Conservation (phyloP, 2,888 invertebrate species). For the Spodoptera littoralis region DNA sequence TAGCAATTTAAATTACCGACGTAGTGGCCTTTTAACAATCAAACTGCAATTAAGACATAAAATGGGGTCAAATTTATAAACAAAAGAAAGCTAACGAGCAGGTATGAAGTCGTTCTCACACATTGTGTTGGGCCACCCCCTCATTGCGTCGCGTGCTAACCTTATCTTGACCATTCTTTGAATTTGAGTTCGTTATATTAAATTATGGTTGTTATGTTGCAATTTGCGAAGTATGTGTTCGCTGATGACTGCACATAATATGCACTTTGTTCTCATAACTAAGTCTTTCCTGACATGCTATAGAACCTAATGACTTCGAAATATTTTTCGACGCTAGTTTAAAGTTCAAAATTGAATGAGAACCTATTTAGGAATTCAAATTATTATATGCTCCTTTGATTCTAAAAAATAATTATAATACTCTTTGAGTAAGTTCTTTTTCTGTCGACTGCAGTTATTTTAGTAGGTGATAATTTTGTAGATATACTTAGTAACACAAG, state of each 20-base stretch:
- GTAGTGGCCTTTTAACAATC: conserved; percentile 17
- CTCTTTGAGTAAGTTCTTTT: too few relatives aligned
- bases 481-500: too few relatives aligned
- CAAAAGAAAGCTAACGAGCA: conserved; percentile 58
- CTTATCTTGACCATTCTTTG: conserved; percentile 67
- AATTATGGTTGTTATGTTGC: conserved; percentile 76
- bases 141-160: conserved; percentile 68
- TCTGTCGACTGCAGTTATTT: too few relatives aligned
- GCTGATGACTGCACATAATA: conserved; percentile 68
- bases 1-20: conserved; percentile 5
- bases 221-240: conserved; percentile 76
- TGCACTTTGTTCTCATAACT: conserved; percentile 35
- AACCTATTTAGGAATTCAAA: too few relatives aligned
- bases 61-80: conserved; percentile 60
- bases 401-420: too few relatives aligned
- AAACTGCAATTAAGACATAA: conserved; percentile 52
- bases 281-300: conserved; percentile 13
- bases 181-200: conserved; percentile 74
- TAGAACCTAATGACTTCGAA: too few relatives aligned
- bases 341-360: too few relatives aligned
- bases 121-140: conserved; percentile 51
- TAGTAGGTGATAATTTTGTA: too few relatives aligned
- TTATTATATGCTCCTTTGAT: too few relatives aligned
- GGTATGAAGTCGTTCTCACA: conserved; percentile 58
- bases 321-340: too few relatives aligned